phyloP scores from a whole-genome alignment of 2,888 invertebrate species.

The Troides helena region DNA sequence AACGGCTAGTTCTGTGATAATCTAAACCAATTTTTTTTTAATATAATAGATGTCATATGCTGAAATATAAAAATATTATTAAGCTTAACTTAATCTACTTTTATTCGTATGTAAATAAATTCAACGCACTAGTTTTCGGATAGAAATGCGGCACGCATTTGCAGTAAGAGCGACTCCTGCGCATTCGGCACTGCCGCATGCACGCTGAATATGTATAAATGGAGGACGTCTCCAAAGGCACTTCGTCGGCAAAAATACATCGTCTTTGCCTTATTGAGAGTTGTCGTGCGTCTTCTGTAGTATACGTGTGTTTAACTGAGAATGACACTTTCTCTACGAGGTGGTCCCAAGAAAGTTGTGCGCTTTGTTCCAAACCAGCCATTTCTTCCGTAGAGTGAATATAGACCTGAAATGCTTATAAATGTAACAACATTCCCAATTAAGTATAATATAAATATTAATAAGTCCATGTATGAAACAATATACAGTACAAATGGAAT shows the following conservation, averaged over 20 bases:
- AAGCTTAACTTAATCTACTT: neutral
- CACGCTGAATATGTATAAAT: conserved; percentile 87
- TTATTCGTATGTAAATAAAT: neutral
- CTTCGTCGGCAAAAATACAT: conserved; percentile 86
- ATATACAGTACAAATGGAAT: too few relatives aligned
- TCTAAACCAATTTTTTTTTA: too few relatives aligned
- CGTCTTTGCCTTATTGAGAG: conserved; percentile 83
- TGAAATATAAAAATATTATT: too few relatives aligned
- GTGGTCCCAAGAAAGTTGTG: conserved; percentile 85
- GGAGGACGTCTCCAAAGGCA: conserved; percentile 79
- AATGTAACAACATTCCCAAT: neutral
- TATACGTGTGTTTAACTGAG: conserved; percentile 88
- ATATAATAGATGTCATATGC: too few relatives aligned
- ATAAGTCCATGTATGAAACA: too few relatives aligned
- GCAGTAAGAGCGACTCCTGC: conserved; percentile 81
- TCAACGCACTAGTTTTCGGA: conserved; percentile 76
- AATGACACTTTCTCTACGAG: conserved; percentile 82
- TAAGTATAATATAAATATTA: neutral
- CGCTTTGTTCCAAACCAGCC: conserved; percentile 84
- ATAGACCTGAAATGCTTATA: conserved; percentile 49
- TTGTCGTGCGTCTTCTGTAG: conserved; percentile 86
- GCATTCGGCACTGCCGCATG: conserved; percentile 87
- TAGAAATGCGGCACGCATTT: conserved; percentile 88
- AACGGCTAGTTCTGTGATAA: too few relatives aligned
- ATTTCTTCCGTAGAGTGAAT: conserved; percentile 86